Percentiles rank a stretch among this genome's conserved stretches.
These are phyloP conservation scores for Narcine bancroftii DNA, from an alignment of 2,113 vertebrate species.

Conservation along the genomic window DNA sequence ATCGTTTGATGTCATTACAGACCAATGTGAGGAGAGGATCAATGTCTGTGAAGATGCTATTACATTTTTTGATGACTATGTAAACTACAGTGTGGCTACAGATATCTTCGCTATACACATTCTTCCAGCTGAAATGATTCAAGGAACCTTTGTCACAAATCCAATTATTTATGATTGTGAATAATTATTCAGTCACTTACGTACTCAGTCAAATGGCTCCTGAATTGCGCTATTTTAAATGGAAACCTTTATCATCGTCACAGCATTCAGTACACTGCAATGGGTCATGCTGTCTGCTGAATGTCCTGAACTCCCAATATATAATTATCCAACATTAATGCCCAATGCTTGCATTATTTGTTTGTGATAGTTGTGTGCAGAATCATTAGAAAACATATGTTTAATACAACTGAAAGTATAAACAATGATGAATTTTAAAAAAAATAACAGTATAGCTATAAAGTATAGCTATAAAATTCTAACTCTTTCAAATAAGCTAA, in stretches of 20 bases:
- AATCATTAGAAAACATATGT: not conserved
- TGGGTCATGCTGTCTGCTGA: not conserved
- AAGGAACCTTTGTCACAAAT: conserved; percentile 13
- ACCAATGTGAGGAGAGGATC: not conserved
- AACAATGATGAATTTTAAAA: not conserved
- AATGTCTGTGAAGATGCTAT: conserved; percentile 1
- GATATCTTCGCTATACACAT: not conserved
- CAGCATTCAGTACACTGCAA: not conserved
- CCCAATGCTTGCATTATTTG: not conserved
- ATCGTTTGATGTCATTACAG: conserved; percentile 7
- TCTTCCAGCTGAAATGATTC: not conserved
- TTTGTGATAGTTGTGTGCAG: not conserved
- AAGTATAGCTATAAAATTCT: not conserved
- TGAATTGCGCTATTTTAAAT: not conserved
- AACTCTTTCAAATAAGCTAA: not conserved
- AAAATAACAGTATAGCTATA: not conserved
- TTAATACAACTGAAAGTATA: not conserved
- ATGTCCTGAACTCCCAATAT: not conserved
- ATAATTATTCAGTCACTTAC: conserved; percentile 27
- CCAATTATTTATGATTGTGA: conserved; percentile 33
- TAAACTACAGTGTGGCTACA: conserved; percentile 7
- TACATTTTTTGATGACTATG: conserved; percentile 1
- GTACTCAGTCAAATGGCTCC: conserved; percentile 9
- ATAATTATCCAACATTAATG: not conserved
- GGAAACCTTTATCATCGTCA: not conserved